Base-by-base conservation (phyloP, 2,888 invertebrate species). In the Thymelicus lineola region DNA sequence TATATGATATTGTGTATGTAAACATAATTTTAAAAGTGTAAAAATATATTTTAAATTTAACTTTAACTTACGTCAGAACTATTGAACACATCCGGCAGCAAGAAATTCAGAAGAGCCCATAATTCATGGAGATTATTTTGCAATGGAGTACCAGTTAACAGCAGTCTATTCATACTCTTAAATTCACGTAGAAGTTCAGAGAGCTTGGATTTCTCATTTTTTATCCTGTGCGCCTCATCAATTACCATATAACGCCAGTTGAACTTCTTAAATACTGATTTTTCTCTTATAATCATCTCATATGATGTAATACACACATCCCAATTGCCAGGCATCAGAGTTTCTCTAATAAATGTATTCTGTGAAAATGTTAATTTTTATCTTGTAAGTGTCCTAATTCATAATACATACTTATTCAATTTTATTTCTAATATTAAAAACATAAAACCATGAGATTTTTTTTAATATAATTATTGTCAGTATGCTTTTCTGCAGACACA, bases 181-280 rank as follows among this genome's bases (percentile, higher is more conserved):
- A 99, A 99, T 88, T 99, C 98, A 66, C 99, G 95, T 5, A 99
- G 95, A 83, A 99, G 97, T 92, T 99, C 99, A 0, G 99, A 99
- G 0, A 99, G 94, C 91, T 99, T 99, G 0, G 99, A 99, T 89
- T 99, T 99, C 88, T 99, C 99, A 90, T 99, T 99, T 90, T 99
- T 99, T 77, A 99, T 99, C 71, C 99, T 96, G 91, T 99, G 99
- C 20, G 99, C 99, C 89, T 99, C 99, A 85, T 99, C 99, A 77
- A 99, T 99, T n/a, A 99, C 98, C 96, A 99, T 97, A 87, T 99
- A 99, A 7, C 98, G 95, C 99, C 99, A 99, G 79, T 97, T 98
- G 86, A 99, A 99, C 87, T 99, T 99, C 86, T 99, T 99, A 84
- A 99, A 98, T 0, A 98, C 98, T 0, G 98, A 96, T 89, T 98